phyloP scores from a whole-genome alignment of 2,113 vertebrate species.

The Dendrocopos noguchii region DNA sequence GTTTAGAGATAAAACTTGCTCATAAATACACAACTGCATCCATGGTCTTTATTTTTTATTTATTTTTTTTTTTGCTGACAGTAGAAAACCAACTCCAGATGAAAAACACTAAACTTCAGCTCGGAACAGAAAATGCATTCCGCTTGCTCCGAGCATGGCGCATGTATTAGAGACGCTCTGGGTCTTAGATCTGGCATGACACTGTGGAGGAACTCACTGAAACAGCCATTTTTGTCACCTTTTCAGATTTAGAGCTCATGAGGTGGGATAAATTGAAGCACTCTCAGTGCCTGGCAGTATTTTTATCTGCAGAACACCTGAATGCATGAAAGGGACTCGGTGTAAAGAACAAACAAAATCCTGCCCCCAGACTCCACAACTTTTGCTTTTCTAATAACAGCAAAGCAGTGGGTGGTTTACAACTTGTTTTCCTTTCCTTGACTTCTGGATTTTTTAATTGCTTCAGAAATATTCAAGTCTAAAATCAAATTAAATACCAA shows the following conservation, averaged over 20 bases:
- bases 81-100: slow-evolving; percentile 74
- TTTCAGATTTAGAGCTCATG: slow-evolving; percentile 3
- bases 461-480: neutral
- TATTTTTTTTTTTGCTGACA: slow-evolving; percentile 66
- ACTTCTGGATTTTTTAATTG: neutral
- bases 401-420: neutral
- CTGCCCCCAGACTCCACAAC: neutral
- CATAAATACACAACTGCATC: slow-evolving; percentile 79
- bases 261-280: neutral
- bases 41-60: neutral
- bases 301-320: neutral
- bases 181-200: neutral
- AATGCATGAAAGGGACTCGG: neutral
- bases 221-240: slow-evolving; percentile 19
- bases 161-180: neutral
- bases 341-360: neutral
- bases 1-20: slow-evolving; percentile 82
- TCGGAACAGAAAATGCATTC: slow-evolving; percentile 48
- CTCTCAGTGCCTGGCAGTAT: neutral
- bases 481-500: neutral
- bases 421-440: neutral
- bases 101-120: slow-evolving; percentile 72
- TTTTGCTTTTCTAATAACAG: neutral
- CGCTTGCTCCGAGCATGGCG: neutral
- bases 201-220: neutral